Evolutionary conservation across 2,113 vertebrate genomes (phyloP).

Genomic region (Trichechus manatus): DNA sequence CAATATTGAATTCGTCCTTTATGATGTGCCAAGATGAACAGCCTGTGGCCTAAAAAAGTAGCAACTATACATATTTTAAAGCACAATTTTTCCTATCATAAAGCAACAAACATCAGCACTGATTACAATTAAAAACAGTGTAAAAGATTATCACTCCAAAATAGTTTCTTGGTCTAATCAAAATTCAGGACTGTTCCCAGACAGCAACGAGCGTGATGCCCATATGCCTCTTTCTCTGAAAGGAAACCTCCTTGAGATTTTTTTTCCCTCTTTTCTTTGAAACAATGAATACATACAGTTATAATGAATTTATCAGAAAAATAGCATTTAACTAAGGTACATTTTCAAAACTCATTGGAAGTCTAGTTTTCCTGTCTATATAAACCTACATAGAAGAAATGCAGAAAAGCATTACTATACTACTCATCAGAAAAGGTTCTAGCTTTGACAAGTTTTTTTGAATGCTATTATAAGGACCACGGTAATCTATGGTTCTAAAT

Average conservation of each 20-base stretch:
- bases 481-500: not conserved
- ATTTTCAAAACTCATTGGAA: not conserved
- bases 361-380: not conserved
- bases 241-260: constrained; percentile 27
- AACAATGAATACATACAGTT: constrained; percentile 37
- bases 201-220: constrained; percentile 2
- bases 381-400: constrained; percentile 11
- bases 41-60: constrained; percentile 52
- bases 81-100: constrained; percentile 47
- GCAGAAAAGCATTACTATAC: not conserved
- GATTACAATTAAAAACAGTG: constrained; percentile 82
- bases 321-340: not conserved
- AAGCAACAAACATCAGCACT: constrained; percentile 75
- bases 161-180: constrained; percentile 78
- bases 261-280: not conserved
- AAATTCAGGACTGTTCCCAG: constrained; percentile 69
- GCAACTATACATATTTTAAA: constrained; percentile 45
- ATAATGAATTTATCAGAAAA: constrained; percentile 51
- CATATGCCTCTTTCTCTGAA: constrained; percentile 57
- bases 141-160: constrained; percentile 78
- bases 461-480: constrained; percentile 21
- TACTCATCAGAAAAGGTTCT: constrained; percentile 50
- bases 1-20: constrained; percentile 41
- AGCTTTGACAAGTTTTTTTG: constrained; percentile 28
- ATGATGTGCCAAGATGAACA: constrained; percentile 57